Conservation (phyloP, 2,888 invertebrate genomes). For the Scrobipalpa costella region DNA sequence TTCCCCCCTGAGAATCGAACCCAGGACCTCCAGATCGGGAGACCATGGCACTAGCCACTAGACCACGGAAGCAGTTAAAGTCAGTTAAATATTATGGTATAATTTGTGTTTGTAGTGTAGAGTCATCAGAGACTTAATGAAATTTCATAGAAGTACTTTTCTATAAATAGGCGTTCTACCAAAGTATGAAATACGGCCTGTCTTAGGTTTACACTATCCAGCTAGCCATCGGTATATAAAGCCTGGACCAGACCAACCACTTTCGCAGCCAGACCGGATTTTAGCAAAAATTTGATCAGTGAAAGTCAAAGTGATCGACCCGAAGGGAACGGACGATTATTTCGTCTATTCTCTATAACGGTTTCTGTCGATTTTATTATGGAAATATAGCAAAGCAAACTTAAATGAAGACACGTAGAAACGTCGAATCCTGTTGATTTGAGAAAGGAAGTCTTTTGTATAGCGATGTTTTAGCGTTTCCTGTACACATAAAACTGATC, state of each 20-base stretch:
- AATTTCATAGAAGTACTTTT: no score
- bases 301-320: conserved; percentile 68
- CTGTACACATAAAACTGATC: no score
- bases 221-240: conserved; percentile 32
- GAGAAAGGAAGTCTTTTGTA: background rate
- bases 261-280: conserved; percentile 79
- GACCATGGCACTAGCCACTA: no score
- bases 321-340: conserved; percentile 60
- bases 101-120: no score
- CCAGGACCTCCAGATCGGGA: no score
- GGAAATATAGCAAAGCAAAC: background rate
- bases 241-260: conserved; percentile 66
- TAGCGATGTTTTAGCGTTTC: no score
- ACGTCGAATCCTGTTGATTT: background rate
- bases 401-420: background rate
- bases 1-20: no score
- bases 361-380: background rate
- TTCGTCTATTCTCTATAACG: conserved; percentile 37
- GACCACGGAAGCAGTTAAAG: no score
- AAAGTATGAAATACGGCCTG: conserved; percentile 32
- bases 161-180: no score
- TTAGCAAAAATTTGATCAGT: conserved; percentile 80
- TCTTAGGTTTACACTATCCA: conserved; percentile 30
- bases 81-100: no score
- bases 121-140: no score